These are phyloP conservation scores for Lytechinus pictus DNA, from an alignment of 35 echinoderm and acorn worm genomes.

Conservation along the genomic window DNA sequence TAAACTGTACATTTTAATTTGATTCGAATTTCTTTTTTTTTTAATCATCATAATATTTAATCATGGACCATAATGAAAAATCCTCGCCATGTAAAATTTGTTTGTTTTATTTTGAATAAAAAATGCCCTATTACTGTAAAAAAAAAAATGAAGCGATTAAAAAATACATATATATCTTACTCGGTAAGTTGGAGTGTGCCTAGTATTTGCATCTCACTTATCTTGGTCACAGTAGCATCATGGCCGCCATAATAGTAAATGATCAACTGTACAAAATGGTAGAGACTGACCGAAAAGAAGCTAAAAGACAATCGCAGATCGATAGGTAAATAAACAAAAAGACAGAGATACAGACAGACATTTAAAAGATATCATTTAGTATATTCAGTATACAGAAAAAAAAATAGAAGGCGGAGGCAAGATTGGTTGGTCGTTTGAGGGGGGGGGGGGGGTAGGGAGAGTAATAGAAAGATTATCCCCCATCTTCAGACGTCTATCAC, in stretches of 20 bases:
- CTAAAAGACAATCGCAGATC: background rate
- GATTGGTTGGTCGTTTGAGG: background rate
- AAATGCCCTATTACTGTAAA: no score
- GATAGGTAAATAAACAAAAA: background rate
- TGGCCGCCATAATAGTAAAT: slow-evolving; percentile 71
- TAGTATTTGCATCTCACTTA: slow-evolving; percentile 40
- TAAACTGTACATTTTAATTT: no score
- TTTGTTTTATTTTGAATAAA: no score
- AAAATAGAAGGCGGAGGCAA: background rate
- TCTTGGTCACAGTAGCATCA: slow-evolving; percentile 42
- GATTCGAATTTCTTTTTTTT: no score
- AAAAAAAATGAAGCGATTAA: no score
- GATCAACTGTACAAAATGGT: slow-evolving; percentile 64
- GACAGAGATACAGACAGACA: background rate
- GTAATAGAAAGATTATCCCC: background rate
- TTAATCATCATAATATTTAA: no score
- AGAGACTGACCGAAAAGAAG: slow-evolving; percentile 68
- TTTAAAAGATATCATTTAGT: no score
- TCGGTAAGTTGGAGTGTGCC: background rate
- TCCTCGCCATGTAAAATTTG: no score
- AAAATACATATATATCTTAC: background rate
- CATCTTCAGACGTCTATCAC: no score
- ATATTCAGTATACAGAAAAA: background rate
- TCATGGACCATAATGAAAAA: no score
- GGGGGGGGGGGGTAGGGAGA: background rate